These are phyloP conservation scores for Serrognathus titanus DNA, from an alignment of 2,888 invertebrate species.

Conservation along the genomic window DNA sequence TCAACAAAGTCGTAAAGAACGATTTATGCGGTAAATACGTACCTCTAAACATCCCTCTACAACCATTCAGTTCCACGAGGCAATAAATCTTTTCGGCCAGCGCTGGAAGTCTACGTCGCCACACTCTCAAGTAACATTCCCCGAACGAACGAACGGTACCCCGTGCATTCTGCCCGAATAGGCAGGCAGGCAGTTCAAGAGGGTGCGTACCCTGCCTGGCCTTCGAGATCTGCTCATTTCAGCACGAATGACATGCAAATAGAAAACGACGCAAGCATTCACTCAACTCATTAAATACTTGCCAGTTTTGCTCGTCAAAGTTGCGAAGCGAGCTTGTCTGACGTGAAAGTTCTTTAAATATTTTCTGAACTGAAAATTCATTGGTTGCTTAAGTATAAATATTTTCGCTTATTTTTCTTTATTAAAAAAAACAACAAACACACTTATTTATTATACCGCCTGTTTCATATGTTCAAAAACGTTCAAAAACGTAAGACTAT, in stretches of 20 bases:
- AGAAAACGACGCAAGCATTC: constrained; percentile 41
- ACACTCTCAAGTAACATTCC: constrained; percentile 32
- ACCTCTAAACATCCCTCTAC: constrained; percentile 45
- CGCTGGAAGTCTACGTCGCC: constrained; percentile 31
- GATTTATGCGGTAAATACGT: constrained; percentile 45
- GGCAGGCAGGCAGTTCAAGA: constrained; percentile 25
- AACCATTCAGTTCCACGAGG: constrained; percentile 43
- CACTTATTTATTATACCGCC: too few species aligned
- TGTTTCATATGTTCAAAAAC: too few species aligned
- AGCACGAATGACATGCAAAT: constrained; percentile 44
- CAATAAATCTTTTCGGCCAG: constrained; percentile 41
- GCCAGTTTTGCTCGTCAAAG: constrained; percentile 26
- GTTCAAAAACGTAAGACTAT: too few species aligned
- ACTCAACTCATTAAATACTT: constrained; percentile 41
- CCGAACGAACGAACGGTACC: constrained; percentile 15
- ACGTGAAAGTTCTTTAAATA: constrained; percentile 13
- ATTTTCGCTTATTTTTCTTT: too few species aligned
- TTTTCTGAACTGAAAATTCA: constrained; percentile 15
- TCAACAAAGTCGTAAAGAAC: constrained; percentile 39
- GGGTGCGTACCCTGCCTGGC: constrained; percentile 30
- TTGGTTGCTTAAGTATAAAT: too few species aligned
- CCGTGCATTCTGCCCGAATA: constrained; percentile 28
- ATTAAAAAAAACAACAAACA: too few species aligned
- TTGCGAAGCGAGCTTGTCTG: constrained; percentile 17
- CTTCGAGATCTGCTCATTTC: constrained; percentile 41